These are phyloP conservation scores for Phrynocephalus forsythii DNA, from an alignment of 2,797 vertebrate genomes.

Conservation along the genomic window DNA sequence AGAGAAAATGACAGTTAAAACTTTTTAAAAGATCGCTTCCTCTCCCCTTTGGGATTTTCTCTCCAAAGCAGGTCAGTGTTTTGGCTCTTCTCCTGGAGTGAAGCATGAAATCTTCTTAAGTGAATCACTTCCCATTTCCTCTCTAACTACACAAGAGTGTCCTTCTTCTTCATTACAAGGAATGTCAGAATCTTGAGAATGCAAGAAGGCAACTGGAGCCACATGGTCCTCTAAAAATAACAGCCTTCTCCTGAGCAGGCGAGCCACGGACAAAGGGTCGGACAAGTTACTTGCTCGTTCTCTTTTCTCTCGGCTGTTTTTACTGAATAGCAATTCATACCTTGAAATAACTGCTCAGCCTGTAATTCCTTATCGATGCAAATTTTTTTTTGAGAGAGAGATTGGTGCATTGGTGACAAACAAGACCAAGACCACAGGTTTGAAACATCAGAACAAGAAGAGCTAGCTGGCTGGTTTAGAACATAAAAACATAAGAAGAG, in stretches of 20 bases:
- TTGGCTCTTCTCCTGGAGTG: slow-evolving; percentile 65
- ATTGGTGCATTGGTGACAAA: background rate
- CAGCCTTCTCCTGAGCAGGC: slow-evolving; percentile 5
- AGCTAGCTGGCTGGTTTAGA: no score
- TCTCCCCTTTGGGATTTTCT: slow-evolving; percentile 62
- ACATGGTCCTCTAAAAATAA: slow-evolving; percentile 1
- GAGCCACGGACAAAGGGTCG: background rate
- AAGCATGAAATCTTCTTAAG: slow-evolving; percentile 77
- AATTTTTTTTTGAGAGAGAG: background rate
- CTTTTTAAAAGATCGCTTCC: slow-evolving; percentile 52
- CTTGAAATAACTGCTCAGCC: slow-evolving; percentile 24
- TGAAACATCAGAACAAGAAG: background rate
- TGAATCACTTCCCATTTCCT: slow-evolving; percentile 68
- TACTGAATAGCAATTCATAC: slow-evolving; percentile 20
- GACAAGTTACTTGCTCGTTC: slow-evolving; percentile 23
- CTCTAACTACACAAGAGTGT: slow-evolving; percentile 63
- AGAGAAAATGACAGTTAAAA: slow-evolving; percentile 48
- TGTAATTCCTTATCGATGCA: background rate
- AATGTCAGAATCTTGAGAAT: slow-evolving; percentile 52
- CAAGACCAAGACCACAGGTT: background rate
- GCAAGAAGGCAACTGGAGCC: slow-evolving; percentile 46
- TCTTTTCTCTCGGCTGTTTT: slow-evolving; percentile 2
- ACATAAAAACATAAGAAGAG: no score
- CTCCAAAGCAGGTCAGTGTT: slow-evolving; percentile 69
- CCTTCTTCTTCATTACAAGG: slow-evolving; percentile 55